Evolutionary conservation across 1,140 invertebrate species (phyloP), one percentile per base, ranked within the genome.

Genomic region (Drosophila nasuta): DNA sequence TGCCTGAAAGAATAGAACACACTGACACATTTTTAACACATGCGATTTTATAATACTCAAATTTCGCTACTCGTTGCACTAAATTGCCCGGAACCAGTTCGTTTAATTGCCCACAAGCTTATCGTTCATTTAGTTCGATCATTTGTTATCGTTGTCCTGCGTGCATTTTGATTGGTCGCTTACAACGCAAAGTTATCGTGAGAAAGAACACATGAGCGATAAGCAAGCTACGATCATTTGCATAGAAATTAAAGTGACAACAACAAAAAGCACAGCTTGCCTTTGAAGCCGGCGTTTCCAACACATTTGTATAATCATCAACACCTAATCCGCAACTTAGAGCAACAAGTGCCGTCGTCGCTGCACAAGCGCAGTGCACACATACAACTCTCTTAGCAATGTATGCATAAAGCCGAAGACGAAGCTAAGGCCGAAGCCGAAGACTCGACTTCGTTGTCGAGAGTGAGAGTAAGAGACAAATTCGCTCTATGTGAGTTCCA

Each of bases 391-490:
- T 62, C 48, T 52, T 43, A 7, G 35, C 8, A 6, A 4, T 3
- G 5, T n/a, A 35, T 33, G 38, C 43, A 38, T 11, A 25, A 81
- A 51, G 63, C 63, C 59, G 38, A 35, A 25, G 45, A 15, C 13
- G 13, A 68, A 46, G 59, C 35, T 54, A 33, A 51, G 66, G 17
- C 38, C 62, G 62, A 43, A 45, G 72, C 57, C 49, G 5, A 46
- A 35, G 7, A 25, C 20, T 6, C 33, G 54, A 48, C 5, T 15
- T 48, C 43, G 62, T 10, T 8, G 46, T 38, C 57, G 41, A 30
- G 81, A 85, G 78, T 79, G 83, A 87, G 79, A 83, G 83, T 82
- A 58, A 63, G 59, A 75, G 69, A 75, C 45, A 52, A 33, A 51
- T 66, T 67, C 41, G 51, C 15, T 51, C 45, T 77, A 43, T 66